Base-by-base conservation (phyloP, 2,888 invertebrate species). In the Nipponacmea schrenckii region DNA sequence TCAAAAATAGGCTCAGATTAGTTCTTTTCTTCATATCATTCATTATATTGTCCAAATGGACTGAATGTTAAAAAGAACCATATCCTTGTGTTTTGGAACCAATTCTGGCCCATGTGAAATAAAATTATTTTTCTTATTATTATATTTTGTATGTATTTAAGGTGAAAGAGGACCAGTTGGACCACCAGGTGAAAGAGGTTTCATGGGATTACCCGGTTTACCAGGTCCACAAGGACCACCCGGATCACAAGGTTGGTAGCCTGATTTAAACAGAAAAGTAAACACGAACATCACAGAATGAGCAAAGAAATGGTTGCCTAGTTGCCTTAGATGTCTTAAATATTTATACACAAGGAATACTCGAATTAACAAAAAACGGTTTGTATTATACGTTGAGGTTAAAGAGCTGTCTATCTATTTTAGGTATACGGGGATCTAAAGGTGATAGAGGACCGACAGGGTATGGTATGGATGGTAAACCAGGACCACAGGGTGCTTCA, bases 391-490 rank as follows among this genome's bases (percentile, higher is more conserved):
- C 17, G 39, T 1, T 39, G 8, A 39, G 4, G 3, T 39, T n/a
- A n/a, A n/a, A 5, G 4, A 0, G 8, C 4, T 39, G 4, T 39
- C 10, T 39, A 10, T 39, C 10, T 17, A 24, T 56, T 65, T 3
- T 93, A 83, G 95, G 95, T 0, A 94, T 94, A 24, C 90, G 92
- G 79, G 94, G 90, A 20, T 84, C 87, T 15, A 84, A 85, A 73
- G 90, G 90, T 62, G 85, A 87, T 17, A 79, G 86, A 67, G 89
- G 90, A 62, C 90, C 91, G 0, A 92, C 93, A 84, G 95, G 95
- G 0, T 89, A 93, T 4, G 94, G 95, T 0, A 83, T 92, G 20
- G 93, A 93, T 82, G 95, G 95, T 0, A 92, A 92, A 0, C 91
- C 92, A 69, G 95, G 96, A 3, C 92, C 92, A 0, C 91, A 92